phyloP scores from a whole-genome alignment of 2,797 vertebrate species.

The Tauraco hartlaubi region DNA sequence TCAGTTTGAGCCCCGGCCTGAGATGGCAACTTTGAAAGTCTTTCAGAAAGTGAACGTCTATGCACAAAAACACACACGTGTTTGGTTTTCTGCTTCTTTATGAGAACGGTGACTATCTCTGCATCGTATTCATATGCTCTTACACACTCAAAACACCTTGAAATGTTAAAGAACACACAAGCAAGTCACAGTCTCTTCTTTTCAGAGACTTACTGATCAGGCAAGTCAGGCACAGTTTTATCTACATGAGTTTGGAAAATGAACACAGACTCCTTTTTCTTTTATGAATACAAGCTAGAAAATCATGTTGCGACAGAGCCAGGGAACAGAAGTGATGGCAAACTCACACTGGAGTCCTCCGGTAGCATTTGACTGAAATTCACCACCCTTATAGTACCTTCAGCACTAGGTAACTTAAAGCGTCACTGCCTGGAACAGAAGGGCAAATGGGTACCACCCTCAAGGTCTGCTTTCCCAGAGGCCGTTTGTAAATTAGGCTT shows the following conservation, averaged over 20 bases:
- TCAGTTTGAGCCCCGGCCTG: background rate
- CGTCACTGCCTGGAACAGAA: background rate
- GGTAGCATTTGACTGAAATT: background rate
- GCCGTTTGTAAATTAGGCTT: background rate
- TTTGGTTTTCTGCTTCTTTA: background rate
- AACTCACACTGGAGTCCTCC: background rate
- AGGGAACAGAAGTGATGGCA: background rate
- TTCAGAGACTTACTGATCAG: background rate
- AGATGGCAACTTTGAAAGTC: background rate
- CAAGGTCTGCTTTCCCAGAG: background rate
- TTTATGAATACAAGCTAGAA: background rate
- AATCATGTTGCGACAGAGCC: rapidly evolving
- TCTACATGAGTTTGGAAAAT: background rate
- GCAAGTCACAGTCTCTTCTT: background rate
- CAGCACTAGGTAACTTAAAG: background rate
- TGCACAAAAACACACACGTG: rapidly evolving
- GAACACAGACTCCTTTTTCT: background rate
- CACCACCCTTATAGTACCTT: background rate
- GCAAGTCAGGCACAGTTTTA: background rate
- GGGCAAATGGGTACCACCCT: rapidly evolving
- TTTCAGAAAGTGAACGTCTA: background rate
- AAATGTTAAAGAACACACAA: background rate
- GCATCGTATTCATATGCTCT: rapidly evolving
- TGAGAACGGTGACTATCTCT: background rate
- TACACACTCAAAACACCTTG: background rate